Conservation (phyloP, 2,797 vertebrate genomes). For the Furcifer pardalis region DNA sequence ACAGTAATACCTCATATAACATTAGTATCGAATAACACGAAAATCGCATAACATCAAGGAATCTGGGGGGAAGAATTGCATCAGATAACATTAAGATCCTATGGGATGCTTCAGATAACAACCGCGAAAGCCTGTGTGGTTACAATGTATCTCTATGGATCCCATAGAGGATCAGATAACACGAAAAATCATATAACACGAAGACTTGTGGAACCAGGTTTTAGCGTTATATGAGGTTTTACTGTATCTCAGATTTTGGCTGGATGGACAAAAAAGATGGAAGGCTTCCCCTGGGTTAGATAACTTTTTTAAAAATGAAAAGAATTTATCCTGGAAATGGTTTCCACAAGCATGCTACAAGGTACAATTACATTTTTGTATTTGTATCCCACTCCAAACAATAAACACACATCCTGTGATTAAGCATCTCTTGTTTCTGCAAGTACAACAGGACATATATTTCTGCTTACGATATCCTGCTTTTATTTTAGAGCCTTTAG, state of each 20-base stretch:
- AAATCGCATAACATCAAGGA: too few relatives aligned
- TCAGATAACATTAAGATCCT: too few relatives aligned
- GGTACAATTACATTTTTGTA: neutral
- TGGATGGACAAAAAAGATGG: neutral
- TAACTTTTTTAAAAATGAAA: neutral
- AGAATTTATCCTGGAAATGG: neutral
- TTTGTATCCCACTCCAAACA: neutral
- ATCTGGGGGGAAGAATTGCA: too few relatives aligned
- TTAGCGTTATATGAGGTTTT: too few relatives aligned
- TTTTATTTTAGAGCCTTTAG: neutral
- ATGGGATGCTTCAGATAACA: too few relatives aligned
- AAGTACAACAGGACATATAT: neutral
- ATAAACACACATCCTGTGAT: neutral
- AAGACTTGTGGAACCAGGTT: too few relatives aligned
- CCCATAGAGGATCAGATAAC: too few relatives aligned
- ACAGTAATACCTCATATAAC: too few relatives aligned
- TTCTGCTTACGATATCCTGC: neutral
- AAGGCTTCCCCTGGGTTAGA: neutral
- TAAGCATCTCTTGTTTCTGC: neutral
- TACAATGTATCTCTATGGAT: too few relatives aligned
- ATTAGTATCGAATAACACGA: too few relatives aligned
- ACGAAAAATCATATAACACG: too few relatives aligned
- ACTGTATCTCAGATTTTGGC: neutral
- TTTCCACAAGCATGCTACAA: neutral
- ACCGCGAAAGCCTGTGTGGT: too few relatives aligned